These are phyloP conservation scores for Graptemys geographica DNA, from an alignment of 2,797 vertebrate genomes.

Conservation along the genomic window DNA sequence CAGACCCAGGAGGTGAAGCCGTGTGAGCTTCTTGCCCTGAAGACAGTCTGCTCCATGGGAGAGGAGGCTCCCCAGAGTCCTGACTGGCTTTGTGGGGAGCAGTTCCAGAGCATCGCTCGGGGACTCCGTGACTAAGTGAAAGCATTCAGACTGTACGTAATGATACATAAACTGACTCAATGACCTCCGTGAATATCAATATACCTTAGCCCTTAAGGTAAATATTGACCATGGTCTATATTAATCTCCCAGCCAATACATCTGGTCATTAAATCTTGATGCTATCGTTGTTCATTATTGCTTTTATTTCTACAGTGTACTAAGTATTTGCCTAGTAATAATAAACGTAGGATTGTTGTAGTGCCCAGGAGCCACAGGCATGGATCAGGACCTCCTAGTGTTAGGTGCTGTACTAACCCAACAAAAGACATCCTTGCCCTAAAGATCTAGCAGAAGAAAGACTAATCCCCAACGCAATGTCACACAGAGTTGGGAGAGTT, in stretches of 20 bases:
- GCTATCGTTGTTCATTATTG: not conserved
- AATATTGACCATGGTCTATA: not conserved
- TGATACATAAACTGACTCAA: rapidly evolving
- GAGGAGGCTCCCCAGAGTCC: too few species aligned
- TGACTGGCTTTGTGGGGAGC: too few species aligned
- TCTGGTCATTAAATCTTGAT: rapidly evolving
- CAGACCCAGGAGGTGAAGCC: too few species aligned
- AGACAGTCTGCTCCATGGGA: too few species aligned
- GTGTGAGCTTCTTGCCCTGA: too few species aligned
- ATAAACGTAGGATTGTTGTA: not conserved
- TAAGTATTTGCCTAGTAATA: not conserved
- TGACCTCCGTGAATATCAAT: not conserved
- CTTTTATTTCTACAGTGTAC: too few species aligned
- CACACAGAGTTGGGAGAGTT: not conserved
- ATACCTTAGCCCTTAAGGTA: not conserved
- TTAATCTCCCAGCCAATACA: rapidly evolving
- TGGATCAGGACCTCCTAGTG: not conserved
- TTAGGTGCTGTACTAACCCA: not conserved
- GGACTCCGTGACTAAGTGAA: too few species aligned
- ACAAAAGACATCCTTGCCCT: not conserved
- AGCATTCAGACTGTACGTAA: rapidly evolving
- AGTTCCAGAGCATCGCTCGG: too few species aligned
- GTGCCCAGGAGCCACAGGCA: not conserved
- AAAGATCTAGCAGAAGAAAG: not conserved
- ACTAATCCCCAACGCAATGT: not conserved